Conservation (phyloP, 35 echinoderm and acorn worm genomes). For the Hemicentrotus pulcherrimus region DNA sequence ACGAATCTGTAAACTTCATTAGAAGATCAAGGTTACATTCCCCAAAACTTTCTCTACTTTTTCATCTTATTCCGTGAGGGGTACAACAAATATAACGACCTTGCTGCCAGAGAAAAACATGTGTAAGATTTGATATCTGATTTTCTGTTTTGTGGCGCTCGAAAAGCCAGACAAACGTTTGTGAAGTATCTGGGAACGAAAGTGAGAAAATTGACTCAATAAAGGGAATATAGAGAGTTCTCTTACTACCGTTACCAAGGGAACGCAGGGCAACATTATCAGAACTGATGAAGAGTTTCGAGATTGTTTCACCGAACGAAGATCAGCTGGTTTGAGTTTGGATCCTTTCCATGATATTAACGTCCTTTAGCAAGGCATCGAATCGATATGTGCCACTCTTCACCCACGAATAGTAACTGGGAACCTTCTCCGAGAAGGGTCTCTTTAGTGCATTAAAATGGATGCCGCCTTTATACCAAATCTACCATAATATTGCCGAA, state of each 20-base stretch:
- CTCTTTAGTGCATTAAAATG: too few relatives aligned
- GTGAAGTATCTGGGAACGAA: background rate
- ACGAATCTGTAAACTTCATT: background rate
- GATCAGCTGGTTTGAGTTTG: background rate
- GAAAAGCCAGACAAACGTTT: background rate
- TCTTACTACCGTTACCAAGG: background rate
- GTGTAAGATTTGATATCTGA: background rate
- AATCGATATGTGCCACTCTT: background rate
- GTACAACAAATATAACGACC: background rate
- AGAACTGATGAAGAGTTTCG: background rate
- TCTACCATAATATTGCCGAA: too few relatives aligned
- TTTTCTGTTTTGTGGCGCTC: background rate
- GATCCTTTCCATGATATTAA: background rate
- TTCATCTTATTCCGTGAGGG: background rate
- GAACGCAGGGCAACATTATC: background rate
- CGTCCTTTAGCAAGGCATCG: background rate
- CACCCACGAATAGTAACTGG: too few relatives aligned
- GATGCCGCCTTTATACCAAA: too few relatives aligned
- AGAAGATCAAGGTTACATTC: slow-evolving; percentile 12
- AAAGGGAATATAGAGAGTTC: background rate
- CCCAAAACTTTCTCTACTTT: background rate
- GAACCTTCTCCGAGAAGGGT: too few relatives aligned
- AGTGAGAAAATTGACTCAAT: background rate
- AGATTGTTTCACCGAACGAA: background rate
- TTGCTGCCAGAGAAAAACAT: background rate